These are phyloP conservation scores for Cassiopea xamachana DNA, from an alignment of 30 jellyfish, hydroid and myxozoan species.

Conservation along the genomic window DNA sequence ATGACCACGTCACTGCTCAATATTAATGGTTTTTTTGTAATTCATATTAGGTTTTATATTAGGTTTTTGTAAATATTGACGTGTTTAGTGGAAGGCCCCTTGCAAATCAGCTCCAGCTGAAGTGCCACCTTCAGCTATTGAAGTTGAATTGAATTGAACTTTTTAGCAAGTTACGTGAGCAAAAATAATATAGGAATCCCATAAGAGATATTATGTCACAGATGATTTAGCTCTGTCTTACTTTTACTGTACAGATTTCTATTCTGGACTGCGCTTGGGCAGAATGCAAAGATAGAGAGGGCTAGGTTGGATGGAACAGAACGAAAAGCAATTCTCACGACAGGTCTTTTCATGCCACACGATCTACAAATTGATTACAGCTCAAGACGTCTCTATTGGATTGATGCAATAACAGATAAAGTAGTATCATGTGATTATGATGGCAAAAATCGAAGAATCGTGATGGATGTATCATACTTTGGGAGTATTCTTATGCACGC, in stretches of 20 bases:
- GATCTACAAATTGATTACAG: conserved; percentile 85
- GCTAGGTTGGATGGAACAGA: conserved; percentile 78
- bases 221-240: too few relatives aligned
- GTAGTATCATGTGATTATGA: conserved; percentile 68
- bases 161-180: too few relatives aligned
- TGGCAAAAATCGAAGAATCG: conserved; percentile 63
- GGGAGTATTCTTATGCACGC: conserved; percentile 64
- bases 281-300: conserved; percentile 79
- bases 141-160: too few relatives aligned
- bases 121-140: too few relatives aligned
- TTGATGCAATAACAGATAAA: conserved; percentile 82
- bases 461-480: conserved; percentile 25
- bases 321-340: conserved; percentile 58
- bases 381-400: conserved; percentile 80
- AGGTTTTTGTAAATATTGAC: too few relatives aligned
- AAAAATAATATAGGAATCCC: too few relatives aligned
- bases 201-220: too few relatives aligned
- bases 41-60: too few relatives aligned
- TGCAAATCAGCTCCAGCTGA: too few relatives aligned
- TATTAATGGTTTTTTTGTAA: too few relatives aligned
- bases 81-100: too few relatives aligned
- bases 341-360: conserved; percentile 56
- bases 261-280: conserved; percentile 90
- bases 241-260: conserved; percentile 61
- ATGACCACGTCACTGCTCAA: too few relatives aligned